Evolutionary conservation across 2,888 invertebrate genomes (phyloP), one percentile per base, ranked within the genome.

Genomic region (Agrochola lychnidis): DNA sequence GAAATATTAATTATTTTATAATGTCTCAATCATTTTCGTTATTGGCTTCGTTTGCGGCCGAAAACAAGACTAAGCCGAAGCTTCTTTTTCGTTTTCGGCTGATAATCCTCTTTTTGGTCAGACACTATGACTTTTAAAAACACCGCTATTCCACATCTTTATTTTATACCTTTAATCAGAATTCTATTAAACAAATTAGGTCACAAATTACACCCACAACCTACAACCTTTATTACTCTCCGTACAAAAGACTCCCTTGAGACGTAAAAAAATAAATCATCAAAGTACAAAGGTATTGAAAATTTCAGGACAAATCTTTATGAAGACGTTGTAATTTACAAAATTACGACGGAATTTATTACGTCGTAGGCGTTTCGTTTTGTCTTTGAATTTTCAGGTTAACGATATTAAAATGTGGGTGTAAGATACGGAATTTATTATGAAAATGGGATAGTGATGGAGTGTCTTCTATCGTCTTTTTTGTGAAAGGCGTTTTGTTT

Each of bases 301-400:
- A 57, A 76, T 70, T 82, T 62, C 66, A 63, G 22, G 69, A 78
- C 69, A 59, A 67, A 78, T 72, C 69, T 70, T 86, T 72, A 77
- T 67, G 67, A 70, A 76, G 63, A 76, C n/a, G n/a, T 66, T 73
- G 53, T 71, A 76, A 69, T 85, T 70, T 30, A 61, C 12, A 30
- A 82, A 82, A 82, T 85, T 68, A 76, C 45, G 73, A 42, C 12
- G 14, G 59, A 69, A 64, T 80, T 73, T 80, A 80, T 84, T 45
- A 66, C 73, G n/a, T 16, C 53, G 62, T 48, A 7, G 61, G 14
- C 53, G 66, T 70, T 73, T 57, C 69, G 57, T 71, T 70, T 83
- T 69, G 79, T 68, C 80, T 61, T 64, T 59, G 45, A 64, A 72
- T 68, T 81, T 79, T 79, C 68, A 59, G 68, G 73, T 68, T 56